Percentiles rank a stretch among this genome's conserved stretches.
Conservation (phyloP, 2,888 invertebrate species). For the Mactromeris polynyma region DNA sequence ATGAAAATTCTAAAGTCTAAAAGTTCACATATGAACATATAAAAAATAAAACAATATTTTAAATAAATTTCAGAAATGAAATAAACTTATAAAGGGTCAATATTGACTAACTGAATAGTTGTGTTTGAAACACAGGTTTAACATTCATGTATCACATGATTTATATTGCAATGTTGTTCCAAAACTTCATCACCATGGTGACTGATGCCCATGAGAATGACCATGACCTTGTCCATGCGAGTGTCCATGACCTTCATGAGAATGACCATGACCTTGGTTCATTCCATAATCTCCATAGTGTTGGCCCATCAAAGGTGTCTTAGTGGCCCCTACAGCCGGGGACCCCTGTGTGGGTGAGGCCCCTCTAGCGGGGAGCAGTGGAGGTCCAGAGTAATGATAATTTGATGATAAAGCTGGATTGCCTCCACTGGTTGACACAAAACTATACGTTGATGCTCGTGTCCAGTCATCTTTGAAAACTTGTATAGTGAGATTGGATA, state of each 20-base stretch:
- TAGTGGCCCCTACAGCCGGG: slow-evolving; percentile 44
- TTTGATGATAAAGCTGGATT: slow-evolving; percentile 66
- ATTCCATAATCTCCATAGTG: slow-evolving; percentile 64
- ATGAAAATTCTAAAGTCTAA: too few relatives aligned
- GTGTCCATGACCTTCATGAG: slow-evolving; percentile 58
- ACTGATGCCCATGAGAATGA: slow-evolving; percentile 38
- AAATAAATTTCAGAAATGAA: too few relatives aligned
- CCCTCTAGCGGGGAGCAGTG: slow-evolving; percentile 58
- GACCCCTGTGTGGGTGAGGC: slow-evolving; percentile 73
- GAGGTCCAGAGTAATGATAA: slow-evolving; percentile 52
- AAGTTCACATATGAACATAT: too few relatives aligned
- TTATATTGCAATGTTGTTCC: neutral
- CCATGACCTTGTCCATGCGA: slow-evolving; percentile 43
- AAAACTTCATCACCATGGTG: slow-evolving; percentile 12
- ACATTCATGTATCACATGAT: neutral
- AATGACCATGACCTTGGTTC: slow-evolving; percentile 54
- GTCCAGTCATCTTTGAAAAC: slow-evolving; percentile 89
- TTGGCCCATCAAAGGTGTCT: slow-evolving; percentile 43
- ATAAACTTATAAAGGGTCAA: too few relatives aligned
- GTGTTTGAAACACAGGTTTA: neutral
- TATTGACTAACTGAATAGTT: too few relatives aligned
- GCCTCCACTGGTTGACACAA: slow-evolving; percentile 65
- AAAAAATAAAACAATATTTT: too few relatives aligned
- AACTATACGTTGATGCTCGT: slow-evolving; percentile 81
- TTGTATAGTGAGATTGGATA: slow-evolving; percentile 89